Conservation (phyloP, 23 tunicate species). For the Botrylloides violaceus region DNA sequence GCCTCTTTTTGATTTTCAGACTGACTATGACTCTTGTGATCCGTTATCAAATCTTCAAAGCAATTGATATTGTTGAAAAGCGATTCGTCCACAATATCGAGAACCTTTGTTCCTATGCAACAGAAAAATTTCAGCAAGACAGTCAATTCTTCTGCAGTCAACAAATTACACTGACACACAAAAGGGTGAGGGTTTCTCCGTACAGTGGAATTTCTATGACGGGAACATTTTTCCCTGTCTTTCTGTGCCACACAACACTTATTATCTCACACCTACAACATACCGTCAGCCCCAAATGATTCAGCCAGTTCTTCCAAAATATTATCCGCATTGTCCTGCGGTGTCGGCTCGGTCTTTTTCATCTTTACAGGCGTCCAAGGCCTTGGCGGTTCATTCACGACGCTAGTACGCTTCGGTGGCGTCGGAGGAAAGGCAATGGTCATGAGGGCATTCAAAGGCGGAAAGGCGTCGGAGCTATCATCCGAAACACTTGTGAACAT, state of each 20-base stretch:
- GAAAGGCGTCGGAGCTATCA: conserved; percentile 23
- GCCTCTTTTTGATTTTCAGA: not conserved
- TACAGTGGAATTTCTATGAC: too few species aligned
- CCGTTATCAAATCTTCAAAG: conserved; percentile 24
- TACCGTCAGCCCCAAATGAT: conserved; percentile 19
- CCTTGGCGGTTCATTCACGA: conserved; percentile 26
- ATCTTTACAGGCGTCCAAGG: conserved; percentile 51
- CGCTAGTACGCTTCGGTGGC: not conserved
- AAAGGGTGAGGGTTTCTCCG: too few species aligned
- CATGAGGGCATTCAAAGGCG: conserved; percentile 32
- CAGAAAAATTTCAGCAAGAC: too few species aligned
- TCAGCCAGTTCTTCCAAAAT: conserved; percentile 21
- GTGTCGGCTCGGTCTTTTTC: not conserved
- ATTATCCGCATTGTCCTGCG: not conserved
- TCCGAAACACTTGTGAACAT: conserved; percentile 23
- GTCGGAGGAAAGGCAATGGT: conserved; percentile 24
- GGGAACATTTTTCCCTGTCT: too few species aligned
- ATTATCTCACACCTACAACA: conserved; percentile 6
- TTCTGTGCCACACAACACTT: too few species aligned
- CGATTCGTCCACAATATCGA: conserved; percentile 31
- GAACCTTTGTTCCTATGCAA: not conserved
- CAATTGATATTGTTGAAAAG: conserved; percentile 37
- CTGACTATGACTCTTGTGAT: not conserved
- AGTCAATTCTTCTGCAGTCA: too few species aligned
- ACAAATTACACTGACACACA: too few species aligned